phyloP scores from a whole-genome alignment of 2,797 vertebrate genomes.

The Odontamblyopus lacepedii region DNA sequence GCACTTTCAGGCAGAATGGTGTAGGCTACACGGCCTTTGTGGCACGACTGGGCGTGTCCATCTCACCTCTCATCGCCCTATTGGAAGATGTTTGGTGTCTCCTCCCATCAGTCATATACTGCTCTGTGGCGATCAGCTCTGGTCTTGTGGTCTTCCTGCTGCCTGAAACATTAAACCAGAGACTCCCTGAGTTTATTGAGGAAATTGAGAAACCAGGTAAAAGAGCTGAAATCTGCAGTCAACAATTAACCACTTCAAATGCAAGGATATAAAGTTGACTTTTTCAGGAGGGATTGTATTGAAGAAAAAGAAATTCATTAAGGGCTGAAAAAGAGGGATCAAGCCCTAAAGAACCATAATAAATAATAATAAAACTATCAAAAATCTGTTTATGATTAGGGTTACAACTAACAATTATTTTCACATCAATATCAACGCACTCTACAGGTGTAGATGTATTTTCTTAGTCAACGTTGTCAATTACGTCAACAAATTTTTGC shows the following conservation, averaged over 20 bases:
- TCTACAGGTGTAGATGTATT: too few species aligned
- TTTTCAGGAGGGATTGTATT: constrained; percentile 27
- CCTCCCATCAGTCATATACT: constrained; percentile 79
- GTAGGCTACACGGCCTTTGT: constrained; percentile 84
- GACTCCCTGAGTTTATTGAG: constrained; percentile 84
- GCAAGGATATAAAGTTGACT: neutral
- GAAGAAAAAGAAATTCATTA: constrained; percentile 17
- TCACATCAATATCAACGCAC: too few species aligned
- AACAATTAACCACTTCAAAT: constrained; percentile 11
- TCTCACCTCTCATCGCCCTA: constrained; percentile 84
- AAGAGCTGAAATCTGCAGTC: constrained; percentile 7
- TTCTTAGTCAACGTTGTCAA: too few species aligned
- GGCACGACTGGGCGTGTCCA: constrained; percentile 82
- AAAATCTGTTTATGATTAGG: neutral
- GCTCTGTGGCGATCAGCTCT: constrained; percentile 68
- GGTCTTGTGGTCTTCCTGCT: constrained; percentile 78
- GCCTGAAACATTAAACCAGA: constrained; percentile 79
- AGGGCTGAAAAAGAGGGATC: neutral
- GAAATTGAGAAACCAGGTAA: constrained; percentile 81
- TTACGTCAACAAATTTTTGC: too few species aligned
- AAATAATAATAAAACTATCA: too few species aligned
- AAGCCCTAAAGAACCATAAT: too few species aligned
- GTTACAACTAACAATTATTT: too few species aligned
- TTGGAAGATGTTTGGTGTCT: constrained; percentile 82
- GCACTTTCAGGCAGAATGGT: constrained; percentile 85